Conservation (phyloP, 1,140 invertebrate species). For the Drosophila albomicans region DNA sequence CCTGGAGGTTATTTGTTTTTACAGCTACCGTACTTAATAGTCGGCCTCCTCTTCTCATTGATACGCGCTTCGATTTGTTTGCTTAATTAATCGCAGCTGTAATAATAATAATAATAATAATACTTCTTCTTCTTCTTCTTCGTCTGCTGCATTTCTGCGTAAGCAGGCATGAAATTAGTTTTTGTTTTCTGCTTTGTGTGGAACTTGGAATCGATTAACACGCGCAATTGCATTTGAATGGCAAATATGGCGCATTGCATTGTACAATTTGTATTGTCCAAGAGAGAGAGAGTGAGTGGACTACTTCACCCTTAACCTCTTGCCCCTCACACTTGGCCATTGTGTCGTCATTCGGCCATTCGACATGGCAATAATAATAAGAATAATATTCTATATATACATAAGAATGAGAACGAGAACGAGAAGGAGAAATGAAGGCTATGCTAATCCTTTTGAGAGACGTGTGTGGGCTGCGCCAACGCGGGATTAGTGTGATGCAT, state of each 20-base stretch:
- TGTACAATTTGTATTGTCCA: conserved; percentile 35
- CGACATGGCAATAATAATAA: conserved; percentile 65
- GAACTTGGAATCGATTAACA: conserved; percentile 65
- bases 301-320: conserved; percentile 25
- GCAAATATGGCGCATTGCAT: conserved; percentile 71
- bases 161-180: conserved; percentile 62
- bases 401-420: no score
- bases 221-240: conserved; percentile 79
- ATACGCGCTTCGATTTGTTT: conserved; percentile 67
- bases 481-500: conserved; percentile 69
- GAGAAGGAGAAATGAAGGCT: conserved; percentile 8
- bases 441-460: conserved; percentile 74
- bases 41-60: conserved; percentile 14
- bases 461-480: conserved; percentile 77
- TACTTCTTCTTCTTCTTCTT: not conserved
- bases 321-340: conserved; percentile 69
- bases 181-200: not conserved
- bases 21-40: conserved; percentile 75
- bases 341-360: conserved; percentile 62
- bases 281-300: not conserved
- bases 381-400: conserved; percentile 14
- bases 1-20: conserved; percentile 75
- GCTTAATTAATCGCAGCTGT: conserved; percentile 82
- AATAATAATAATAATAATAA: conserved; percentile 66
- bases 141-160: not conserved